Base-by-base conservation (phyloP, 2,888 invertebrate genomes). In the Neoitamus cyanurus region DNA sequence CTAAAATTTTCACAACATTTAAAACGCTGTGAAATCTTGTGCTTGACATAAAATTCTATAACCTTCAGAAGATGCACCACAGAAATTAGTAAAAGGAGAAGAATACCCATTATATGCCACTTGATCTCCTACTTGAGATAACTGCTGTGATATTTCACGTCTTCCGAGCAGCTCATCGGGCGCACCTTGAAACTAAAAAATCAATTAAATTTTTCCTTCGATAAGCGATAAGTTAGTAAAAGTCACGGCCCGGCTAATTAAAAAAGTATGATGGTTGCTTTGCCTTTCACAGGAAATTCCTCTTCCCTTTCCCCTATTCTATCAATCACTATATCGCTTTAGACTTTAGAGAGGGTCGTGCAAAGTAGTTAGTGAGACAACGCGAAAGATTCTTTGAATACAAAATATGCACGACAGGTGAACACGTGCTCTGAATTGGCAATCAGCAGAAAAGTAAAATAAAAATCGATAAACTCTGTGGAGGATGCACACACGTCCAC, bases 361-460 rank as follows among this genome's bases (percentile, higher is more conserved):
- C 15, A 28, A 13, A 42, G 58, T 31, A 15, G 73, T 78, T 30
- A 46, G 28, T 20, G 5, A 13, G 31, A 25, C 31, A 58, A 2
- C 15, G 31, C 58, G 15, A 58, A 58, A 31, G 11, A 36, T 31
- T 31, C n/a, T n/a, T 80, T 30, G 78, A 80, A 80, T 80, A 31
- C 58, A 25, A 75, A 75, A 58, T 58, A 58, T 75, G 36, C 30
- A 58, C 48, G 37, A 11, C 31, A 31, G 58, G 15, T 31, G 9
- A 20, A 80, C 11, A 58, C 31, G 78, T 80, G 78, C 34, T n/a
- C 31, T 48, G 78, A 80, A 80, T 80, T 58, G 5, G 34, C 58
- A 80, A 78, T 58, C n/a, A 80, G 34, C 31, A 58, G 31, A 78
- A 75, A n/a, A n/a, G n/a, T n/a, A n/a, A n/a, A n/a, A 20, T 58